Evolutionary conservation across 1,140 invertebrate species (phyloP).

Genomic region (Argopecten irradians): DNA sequence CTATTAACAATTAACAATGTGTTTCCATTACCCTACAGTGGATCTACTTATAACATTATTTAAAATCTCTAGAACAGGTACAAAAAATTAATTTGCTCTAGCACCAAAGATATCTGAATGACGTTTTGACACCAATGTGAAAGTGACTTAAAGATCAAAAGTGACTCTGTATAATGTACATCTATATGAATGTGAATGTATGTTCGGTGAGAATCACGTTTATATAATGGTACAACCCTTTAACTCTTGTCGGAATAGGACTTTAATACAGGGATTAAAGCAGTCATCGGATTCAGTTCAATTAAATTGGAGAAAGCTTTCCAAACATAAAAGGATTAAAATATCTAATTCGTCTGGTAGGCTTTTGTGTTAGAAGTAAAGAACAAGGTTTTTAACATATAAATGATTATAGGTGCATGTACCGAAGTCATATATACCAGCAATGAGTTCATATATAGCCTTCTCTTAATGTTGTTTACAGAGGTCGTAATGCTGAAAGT

Average conservation of each 20-base stretch:
- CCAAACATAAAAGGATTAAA: not conserved
- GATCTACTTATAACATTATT: too few relatives aligned
- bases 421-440: not conserved
- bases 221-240: not conserved
- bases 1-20: too few relatives aligned
- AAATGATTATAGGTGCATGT: not conserved
- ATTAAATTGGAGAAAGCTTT: constrained; percentile 17
- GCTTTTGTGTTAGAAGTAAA: not conserved
- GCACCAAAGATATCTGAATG: too few relatives aligned
- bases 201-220: not conserved
- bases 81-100: too few relatives aligned
- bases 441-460: too few relatives aligned
- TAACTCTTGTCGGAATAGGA: not conserved
- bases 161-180: too few relatives aligned
- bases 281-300: not conserved
- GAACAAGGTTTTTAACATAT: not conserved
- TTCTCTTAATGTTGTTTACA: too few relatives aligned
- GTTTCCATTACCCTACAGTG: too few relatives aligned
- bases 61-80: too few relatives aligned
- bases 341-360: not conserved
- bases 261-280: not conserved
- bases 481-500: too few relatives aligned
- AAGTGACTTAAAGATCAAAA: too few relatives aligned
- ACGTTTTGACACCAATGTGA: too few relatives aligned
- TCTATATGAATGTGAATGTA: not conserved